Base-by-base conservation (phyloP, 2,797 vertebrate genomes). In the Cossypha dichroa region DNA sequence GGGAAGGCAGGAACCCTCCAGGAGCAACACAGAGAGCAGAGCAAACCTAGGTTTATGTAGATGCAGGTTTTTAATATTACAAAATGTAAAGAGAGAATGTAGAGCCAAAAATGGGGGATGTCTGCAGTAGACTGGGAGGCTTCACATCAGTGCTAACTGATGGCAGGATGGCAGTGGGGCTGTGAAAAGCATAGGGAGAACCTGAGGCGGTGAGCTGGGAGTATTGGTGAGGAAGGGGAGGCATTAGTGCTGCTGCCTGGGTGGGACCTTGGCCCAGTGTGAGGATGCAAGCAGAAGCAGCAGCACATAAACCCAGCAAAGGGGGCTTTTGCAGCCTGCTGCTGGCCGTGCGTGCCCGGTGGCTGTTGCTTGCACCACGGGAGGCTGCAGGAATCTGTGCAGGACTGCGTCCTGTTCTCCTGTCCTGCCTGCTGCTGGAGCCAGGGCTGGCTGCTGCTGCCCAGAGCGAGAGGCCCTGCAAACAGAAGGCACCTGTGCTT, bases 311-410 rank as follows among this genome's bases (percentile, higher is more conserved):
- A 69, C 20, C 5, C 74, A 78, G 77, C 54, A 60, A n/a, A 74
- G 41, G 17, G 13, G 14, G 2, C 0, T 31, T 81, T 34, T 56
- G 40, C 28, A 80, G 36, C 62, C 52, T 22, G 8, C 52, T 66
- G 64, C 48, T 38, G 18, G 25, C 33, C 0, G 0, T 1, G 3
- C 0, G 0, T 46, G 48, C n/a, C 38, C 0, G 0, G 29, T 15
- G 17, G 23, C 48, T 43, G 46, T 23, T 9, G 19, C 45, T 38
- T 4, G 3, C 15, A 19, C 41, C 6, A 13, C 2, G 2, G 23
- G 48, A 78, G 15, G 62, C 68, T 74, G 55, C 23, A 22, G 75
- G 70, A 36, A 25, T 31, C 31, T 7, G 38, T 55, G 29, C 40
- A 66, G 45, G 38, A 33, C 33, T 2, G 0, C 36, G n/a, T 62